A percentile compares a stretch with the other conserved stretches of the same genome.
phyloP scores from a whole-genome alignment of 2,888 invertebrate genomes.

The Serripes groenlandicus region DNA sequence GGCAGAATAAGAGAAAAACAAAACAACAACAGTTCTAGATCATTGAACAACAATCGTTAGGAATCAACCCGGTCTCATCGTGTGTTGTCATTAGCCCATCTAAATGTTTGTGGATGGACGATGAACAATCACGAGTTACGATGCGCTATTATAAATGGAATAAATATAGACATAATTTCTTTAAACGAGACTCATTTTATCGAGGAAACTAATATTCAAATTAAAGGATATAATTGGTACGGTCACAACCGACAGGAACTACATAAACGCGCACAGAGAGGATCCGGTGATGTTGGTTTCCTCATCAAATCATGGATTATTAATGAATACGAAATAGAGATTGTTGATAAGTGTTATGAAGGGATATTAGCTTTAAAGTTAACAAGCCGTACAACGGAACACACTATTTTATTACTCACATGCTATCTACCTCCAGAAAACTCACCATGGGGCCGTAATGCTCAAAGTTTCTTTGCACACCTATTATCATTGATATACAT shows the following conservation, averaged over 20 bases:
- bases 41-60: too few relatives aligned
- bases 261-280: not conserved
- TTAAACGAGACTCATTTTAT: constrained; percentile 9
- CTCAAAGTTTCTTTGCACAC: not conserved
- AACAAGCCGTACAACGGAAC: not conserved
- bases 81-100: too few relatives aligned
- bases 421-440: constrained; percentile 12
- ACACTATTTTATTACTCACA: not conserved
- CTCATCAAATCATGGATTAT: not conserved
- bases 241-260: not conserved
- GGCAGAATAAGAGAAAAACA: too few relatives aligned
- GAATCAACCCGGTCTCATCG: not conserved
- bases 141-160: not conserved
- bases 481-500: not conserved
- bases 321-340: not conserved
- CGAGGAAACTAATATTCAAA: not conserved
- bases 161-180: not conserved
- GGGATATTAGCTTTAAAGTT: constrained; percentile 18
- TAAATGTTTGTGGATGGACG: too few relatives aligned
- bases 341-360: not conserved
- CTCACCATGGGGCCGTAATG: not conserved
- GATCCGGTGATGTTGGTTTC: constrained; percentile 14
- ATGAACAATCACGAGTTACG: not conserved
- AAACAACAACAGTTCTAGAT: too few relatives aligned
- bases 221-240: constrained; percentile 14